phyloP scores from a whole-genome alignment of 2,797 vertebrate species.

The Mus spretus region DNA sequence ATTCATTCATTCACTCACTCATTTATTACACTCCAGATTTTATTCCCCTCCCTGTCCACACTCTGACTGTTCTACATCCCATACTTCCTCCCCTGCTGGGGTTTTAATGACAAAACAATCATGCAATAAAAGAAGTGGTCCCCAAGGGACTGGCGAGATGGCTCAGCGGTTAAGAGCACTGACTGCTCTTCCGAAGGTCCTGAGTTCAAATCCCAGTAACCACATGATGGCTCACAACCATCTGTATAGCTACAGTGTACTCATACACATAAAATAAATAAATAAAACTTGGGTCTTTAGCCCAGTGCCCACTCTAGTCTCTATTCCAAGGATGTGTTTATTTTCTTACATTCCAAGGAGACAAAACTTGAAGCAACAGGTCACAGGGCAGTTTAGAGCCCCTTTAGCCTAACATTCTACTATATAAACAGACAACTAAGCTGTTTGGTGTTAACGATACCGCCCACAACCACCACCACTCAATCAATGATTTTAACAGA shows the following conservation, averaged over 20 bases:
- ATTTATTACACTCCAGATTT: too few species aligned
- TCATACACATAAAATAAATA: too few species aligned
- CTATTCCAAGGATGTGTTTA: slow-evolving; percentile 63
- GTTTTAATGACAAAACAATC: slow-evolving; percentile 49
- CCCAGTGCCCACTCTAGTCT: slow-evolving; percentile 1
- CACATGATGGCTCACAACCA: too few species aligned
- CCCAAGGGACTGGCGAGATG: too few species aligned
- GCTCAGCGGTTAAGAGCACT: too few species aligned
- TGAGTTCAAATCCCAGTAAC: too few species aligned
- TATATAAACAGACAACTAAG: slow-evolving; percentile 83
- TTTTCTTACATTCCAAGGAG: slow-evolving; percentile 79
- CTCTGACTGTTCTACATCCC: too few species aligned
- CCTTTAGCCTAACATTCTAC: slow-evolving; percentile 73
- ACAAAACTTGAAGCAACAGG: slow-evolving; percentile 77
- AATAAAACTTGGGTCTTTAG: not conserved
- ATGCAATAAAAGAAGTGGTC: slow-evolving; percentile 43
- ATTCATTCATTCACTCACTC: too few species aligned
- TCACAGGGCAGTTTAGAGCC: slow-evolving; percentile 77
- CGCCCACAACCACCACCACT: not conserved
- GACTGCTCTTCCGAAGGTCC: too few species aligned
- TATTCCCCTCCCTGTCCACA: too few species aligned
- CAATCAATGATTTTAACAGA: slow-evolving; percentile 66
- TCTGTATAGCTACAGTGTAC: too few species aligned
- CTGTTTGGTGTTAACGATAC: slow-evolving; percentile 70
- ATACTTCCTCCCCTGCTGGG: not conserved